Evolutionary conservation across 2,113 vertebrate species (phyloP).

Genomic region (Hassar affinis): DNA sequence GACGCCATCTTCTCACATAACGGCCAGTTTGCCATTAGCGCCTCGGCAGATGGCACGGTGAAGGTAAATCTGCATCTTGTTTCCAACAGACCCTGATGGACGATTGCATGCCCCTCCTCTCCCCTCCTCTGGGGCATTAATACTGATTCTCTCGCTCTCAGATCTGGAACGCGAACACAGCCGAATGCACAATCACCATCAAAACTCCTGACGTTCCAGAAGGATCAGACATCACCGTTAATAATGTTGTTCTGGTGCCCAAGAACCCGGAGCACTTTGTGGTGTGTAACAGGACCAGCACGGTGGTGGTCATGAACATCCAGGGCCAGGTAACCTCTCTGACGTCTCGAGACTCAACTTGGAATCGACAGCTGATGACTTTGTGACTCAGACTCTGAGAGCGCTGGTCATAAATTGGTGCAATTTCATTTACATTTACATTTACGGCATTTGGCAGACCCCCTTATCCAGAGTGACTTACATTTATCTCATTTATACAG

Average conservation of each 20-base stretch:
- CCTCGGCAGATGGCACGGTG: constrained; percentile 94
- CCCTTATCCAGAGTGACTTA: too few species aligned
- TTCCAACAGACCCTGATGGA: neutral
- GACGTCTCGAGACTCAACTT: neutral
- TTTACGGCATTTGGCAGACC: too few species aligned
- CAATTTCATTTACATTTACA: too few species aligned
- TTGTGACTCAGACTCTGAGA: neutral
- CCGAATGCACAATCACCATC: constrained; percentile 92
- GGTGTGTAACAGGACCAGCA: constrained; percentile 96
- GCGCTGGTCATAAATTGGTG: neutral
- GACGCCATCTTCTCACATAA: constrained; percentile 93
- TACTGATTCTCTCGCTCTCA: constrained; percentile 53
- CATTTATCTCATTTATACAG: too few species aligned
- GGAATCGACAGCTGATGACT: neutral
- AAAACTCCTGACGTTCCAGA: constrained; percentile 92
- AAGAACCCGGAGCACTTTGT: constrained; percentile 98
- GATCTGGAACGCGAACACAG: constrained; percentile 96
- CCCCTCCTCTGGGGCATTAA: neutral
- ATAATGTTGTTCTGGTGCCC: constrained; percentile 89
- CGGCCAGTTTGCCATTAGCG: constrained; percentile 91
- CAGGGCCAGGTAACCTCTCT: constrained; percentile 84
- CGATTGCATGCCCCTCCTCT: neutral
- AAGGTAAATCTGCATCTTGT: constrained; percentile 75
- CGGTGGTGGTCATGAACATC: constrained; percentile 99
- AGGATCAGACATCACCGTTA: constrained; percentile 94